A percentile compares a stretch with the other conserved stretches of the same genome.
These are phyloP conservation scores for Actinia equina DNA, from an alignment of 64 coral and sea anemone species.

Conservation along the genomic window DNA sequence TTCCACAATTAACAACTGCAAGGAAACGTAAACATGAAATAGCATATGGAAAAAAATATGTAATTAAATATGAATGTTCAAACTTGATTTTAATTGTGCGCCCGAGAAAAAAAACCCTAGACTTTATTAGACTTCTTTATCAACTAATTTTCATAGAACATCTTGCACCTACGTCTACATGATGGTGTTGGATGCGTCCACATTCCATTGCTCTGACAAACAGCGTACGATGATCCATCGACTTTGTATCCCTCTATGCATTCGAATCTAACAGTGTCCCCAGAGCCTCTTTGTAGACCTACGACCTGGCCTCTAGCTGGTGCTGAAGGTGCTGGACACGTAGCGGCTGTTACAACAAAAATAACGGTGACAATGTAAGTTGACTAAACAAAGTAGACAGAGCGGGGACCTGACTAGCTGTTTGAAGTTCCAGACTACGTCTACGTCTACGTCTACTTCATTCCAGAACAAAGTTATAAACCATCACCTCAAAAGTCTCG, in stretches of 20 bases:
- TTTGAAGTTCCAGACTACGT: too few relatives aligned
- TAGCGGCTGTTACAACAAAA: conserved; percentile 49
- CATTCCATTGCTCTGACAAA: conserved; percentile 34
- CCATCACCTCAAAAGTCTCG: too few relatives aligned
- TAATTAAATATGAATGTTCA: too few relatives aligned
- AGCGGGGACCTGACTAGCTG: too few relatives aligned
- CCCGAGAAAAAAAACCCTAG: too few relatives aligned
- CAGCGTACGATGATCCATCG: conserved; percentile 44
- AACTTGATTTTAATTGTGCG: too few relatives aligned
- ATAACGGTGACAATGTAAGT: neutral
- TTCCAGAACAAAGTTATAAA: too few relatives aligned
- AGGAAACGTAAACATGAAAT: neutral
- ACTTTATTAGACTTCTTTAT: too few relatives aligned
- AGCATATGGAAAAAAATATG: too few relatives aligned
- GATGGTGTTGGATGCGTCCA: conserved; percentile 66
- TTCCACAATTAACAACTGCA: conserved; percentile 77
- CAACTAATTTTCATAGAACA: too few relatives aligned
- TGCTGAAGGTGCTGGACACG: conserved; percentile 54
- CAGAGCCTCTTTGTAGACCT: conserved; percentile 77
- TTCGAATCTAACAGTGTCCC: conserved; percentile 74
- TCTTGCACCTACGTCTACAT: conserved; percentile 50
- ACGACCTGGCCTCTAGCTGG: conserved; percentile 57
- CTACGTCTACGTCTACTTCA: too few relatives aligned
- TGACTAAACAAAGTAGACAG: neutral
- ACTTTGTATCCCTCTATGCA: conserved; percentile 66